Base-by-base conservation (phyloP, 2,888 invertebrate genomes). In the Philopedon plagiatum region DNA sequence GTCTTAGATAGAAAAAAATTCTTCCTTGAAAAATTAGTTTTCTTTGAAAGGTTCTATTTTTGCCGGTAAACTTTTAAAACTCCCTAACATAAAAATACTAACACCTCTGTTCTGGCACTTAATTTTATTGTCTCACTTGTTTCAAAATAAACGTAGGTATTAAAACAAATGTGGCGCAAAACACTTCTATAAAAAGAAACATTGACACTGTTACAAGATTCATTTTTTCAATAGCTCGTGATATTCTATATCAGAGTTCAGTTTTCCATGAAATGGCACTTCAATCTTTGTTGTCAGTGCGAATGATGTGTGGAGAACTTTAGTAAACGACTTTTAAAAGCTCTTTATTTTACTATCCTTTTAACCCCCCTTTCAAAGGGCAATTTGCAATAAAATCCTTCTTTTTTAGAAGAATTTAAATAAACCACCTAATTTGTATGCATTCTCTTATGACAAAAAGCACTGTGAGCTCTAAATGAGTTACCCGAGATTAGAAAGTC, bases 371-470 rank as follows among this genome's bases (percentile, higher is more conserved):
- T 23, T 46, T 21, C 11, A 44, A 44, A 19, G 44, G 11, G 19
- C 19, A 46, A 21, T 46, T 46, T 23, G 23, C 19, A 19, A 19
- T 46, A 46, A 46, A 46, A 23, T 46, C n/a, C 1, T 46, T n/a
- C 21, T 19, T 9, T 23, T 21, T n/a, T 0, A 46, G n/a, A n/a
- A n/a, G 15, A 46, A 46, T 46, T 23, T 46, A 46, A 21, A 21
- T 46, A 46, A 46, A 23, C 4, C 21, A 23, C 11, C 46, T 46
- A 46, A 23, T 46, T 46, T 23, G 46, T 46, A 46, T 46, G 46
- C 46, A 46, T 46, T 46, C 46, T n/a, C 46, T 23, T 46, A 46
- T 46, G 46, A 46, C 23, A 23, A 21, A 46, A 5, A 46, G 23
- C 46, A 46, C 11, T 46, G 21, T 46, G 2, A 23, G 46, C 23